A percentile compares a stretch with the other conserved stretches of the same genome.
Evolutionary conservation across 2,888 invertebrate species (phyloP).

Genomic region (Lasioglossum pauxillum): DNA sequence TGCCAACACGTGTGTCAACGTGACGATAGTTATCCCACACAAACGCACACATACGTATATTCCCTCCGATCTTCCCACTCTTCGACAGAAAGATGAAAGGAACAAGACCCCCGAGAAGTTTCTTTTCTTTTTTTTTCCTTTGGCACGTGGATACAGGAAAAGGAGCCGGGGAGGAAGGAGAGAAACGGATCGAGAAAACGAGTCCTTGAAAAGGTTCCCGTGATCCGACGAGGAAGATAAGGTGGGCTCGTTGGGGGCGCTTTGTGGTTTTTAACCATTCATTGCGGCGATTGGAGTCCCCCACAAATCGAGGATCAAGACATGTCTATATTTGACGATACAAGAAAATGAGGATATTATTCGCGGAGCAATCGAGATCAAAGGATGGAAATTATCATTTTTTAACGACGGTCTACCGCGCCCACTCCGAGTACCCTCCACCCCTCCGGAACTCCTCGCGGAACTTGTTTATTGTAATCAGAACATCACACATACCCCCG

Average conservation of each 20-base stretch:
- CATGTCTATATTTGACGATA: constrained; percentile 39
- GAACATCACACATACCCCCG: neutral
- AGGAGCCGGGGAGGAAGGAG: neutral
- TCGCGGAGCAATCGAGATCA: constrained; percentile 60
- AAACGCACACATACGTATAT: neutral
- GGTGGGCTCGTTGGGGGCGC: constrained; percentile 59
- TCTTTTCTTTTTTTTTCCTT: constrained; percentile 10
- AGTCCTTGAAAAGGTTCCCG: constrained; percentile 57
- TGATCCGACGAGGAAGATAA: constrained; percentile 63
- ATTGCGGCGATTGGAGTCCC: constrained; percentile 51
- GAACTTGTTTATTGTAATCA: neutral
- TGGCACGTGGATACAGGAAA: constrained; percentile 30
- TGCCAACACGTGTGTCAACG: constrained; percentile 12
- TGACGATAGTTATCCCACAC: neutral
- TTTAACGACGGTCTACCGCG: constrained; percentile 1
- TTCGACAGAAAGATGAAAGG: constrained; percentile 23
- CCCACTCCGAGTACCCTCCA: neutral
- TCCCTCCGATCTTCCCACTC: neutral
- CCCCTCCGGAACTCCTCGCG: too few species aligned
- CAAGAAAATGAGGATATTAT: constrained; percentile 50
- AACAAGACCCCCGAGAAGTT: constrained; percentile 2
- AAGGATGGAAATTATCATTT: constrained; percentile 48
- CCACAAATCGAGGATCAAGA: constrained; percentile 56
- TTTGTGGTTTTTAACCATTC: constrained; percentile 71
- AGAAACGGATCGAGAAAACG: constrained; percentile 62